These are phyloP conservation scores for Danio tinwini DNA, from an alignment of 2,797 vertebrate genomes.

Conservation along the genomic window DNA sequence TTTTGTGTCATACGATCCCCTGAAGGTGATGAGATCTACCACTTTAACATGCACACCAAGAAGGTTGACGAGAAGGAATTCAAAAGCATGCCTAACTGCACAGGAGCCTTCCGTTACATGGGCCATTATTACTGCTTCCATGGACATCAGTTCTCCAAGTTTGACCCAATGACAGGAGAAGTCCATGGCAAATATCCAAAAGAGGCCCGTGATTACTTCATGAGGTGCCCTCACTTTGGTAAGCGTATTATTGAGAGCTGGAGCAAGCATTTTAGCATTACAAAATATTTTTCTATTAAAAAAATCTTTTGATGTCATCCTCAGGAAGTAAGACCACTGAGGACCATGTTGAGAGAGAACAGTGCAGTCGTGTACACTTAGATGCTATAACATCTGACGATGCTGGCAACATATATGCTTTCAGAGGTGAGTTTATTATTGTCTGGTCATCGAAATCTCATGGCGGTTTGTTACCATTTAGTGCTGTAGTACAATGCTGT, in stretches of 20 bases:
- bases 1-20: neutral
- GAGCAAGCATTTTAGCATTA: neutral
- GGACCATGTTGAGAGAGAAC: slow-evolving; percentile 71
- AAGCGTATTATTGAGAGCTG: slow-evolving; percentile 62
- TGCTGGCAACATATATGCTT: slow-evolving; percentile 76
- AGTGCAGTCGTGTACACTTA: slow-evolving; percentile 76
- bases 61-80: slow-evolving; percentile 75
- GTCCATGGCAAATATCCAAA: slow-evolving; percentile 78
- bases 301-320: neutral
- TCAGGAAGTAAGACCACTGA: slow-evolving; percentile 60
- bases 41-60: slow-evolving; percentile 73
- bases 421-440: slow-evolving; percentile 77
- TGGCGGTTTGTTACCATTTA: too few relatives aligned
- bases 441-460: neutral
- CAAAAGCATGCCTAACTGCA: slow-evolving; percentile 75
- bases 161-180: slow-evolving; percentile 79
- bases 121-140: slow-evolving; percentile 86
- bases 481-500: too few relatives aligned
- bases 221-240: slow-evolving; percentile 83
- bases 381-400: slow-evolving; percentile 80
- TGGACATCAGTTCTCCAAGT: slow-evolving; percentile 82
- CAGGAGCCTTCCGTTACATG: slow-evolving; percentile 78
- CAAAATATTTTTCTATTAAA: neutral
- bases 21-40: slow-evolving; percentile 72
- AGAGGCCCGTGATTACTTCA: slow-evolving; percentile 83